Evolutionary conservation across 1,140 invertebrate species (phyloP), one percentile per base, ranked within the genome.

Genomic region (Halyomorpha halys): DNA sequence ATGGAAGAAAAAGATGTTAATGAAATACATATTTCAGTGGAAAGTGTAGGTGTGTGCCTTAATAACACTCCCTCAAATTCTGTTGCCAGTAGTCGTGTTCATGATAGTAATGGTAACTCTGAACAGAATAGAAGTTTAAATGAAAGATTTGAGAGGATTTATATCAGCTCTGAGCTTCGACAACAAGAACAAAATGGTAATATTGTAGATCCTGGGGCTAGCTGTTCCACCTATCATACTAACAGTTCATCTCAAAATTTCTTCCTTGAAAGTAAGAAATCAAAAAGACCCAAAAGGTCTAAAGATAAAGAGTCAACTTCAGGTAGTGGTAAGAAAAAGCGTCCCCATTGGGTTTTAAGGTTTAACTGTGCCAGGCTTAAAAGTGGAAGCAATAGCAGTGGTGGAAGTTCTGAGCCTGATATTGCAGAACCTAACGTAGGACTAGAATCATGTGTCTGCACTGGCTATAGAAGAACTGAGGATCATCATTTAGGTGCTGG

Each of bases 271-370:
- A 62, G 27, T 9, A 59, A 61, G 34, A 62, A 64, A 47, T 66
- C 67, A 9, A 65, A 65, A 63, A 59, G 62, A 14, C 25, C 62
- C 8, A 69, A 66, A n/a, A 60, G 44, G 23, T 15, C 34, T 8
- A 64, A 65, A n/a, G 65, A 65, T 21, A 66, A 66, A 64, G 62
- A 66, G 44, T 23, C 45, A 5, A 30, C 59, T 9, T 27, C 54
- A 19, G 39, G 44, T 21, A 64, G 45, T 62, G 61, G 63, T 47
- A 71, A 71, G 66, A 83, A 82, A 68, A 82, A 82, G 68, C 77
- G 77, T 25, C 78, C 78, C 54, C 80, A 81, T 72, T 83, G 82
- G 82, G 79, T 79, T n/a, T 69, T 82, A 65, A 81, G 81, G 70
- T 81, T 82, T 68, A 81, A 81, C 67, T 82, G 78, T 68, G 75